Percentiles rank a stretch among this genome's conserved stretches.
These are phyloP conservation scores for Columba guinea DNA, from an alignment of 2,797 vertebrate species.

Conservation along the genomic window DNA sequence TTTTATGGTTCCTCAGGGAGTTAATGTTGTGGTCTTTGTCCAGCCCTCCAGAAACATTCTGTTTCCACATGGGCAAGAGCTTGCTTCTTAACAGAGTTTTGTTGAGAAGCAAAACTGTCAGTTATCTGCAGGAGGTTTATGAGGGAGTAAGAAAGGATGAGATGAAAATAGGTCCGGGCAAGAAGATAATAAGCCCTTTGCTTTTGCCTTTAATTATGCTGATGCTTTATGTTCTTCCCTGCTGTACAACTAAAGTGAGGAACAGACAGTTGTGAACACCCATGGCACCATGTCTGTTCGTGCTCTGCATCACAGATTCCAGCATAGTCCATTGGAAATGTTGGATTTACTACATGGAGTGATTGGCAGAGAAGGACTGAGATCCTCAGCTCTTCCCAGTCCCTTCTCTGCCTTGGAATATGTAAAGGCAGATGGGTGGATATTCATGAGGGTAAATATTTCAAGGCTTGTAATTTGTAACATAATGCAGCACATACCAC, in stretches of 20 bases:
- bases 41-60: background rate
- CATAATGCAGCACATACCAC: background rate
- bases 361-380: background rate
- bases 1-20: background rate
- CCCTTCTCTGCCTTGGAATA: background rate
- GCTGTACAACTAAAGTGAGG: background rate
- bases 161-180: background rate
- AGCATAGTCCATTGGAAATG: background rate
- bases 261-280: background rate
- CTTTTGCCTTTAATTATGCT: background rate
- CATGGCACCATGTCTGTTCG: background rate
- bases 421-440: background rate
- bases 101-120: background rate
- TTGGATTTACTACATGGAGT: background rate
- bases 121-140: background rate
- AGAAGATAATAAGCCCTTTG: background rate
- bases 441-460: background rate
- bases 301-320: accelerated
- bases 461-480: background rate
- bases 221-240: background rate
- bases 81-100: background rate
- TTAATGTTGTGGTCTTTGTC: background rate
- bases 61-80: background rate
- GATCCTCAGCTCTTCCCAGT: background rate
- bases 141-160: background rate